Conservation (phyloP, 2,797 vertebrate genomes). For the Sebastes minor region DNA sequence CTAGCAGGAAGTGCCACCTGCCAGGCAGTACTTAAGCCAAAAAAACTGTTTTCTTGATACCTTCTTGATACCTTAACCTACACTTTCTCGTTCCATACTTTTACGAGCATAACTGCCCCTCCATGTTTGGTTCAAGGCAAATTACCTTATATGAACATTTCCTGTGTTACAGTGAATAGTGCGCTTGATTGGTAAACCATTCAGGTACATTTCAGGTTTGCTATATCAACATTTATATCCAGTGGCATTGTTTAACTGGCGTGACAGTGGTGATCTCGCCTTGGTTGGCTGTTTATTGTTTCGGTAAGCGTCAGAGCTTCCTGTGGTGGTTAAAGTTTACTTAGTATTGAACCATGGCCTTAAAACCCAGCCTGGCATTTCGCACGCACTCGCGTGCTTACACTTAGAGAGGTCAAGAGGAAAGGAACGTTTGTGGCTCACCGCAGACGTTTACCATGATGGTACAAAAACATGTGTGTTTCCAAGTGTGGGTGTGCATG, state of each 20-base stretch:
- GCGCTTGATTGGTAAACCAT: neutral
- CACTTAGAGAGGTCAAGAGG: constrained; percentile 51
- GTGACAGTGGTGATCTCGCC: neutral
- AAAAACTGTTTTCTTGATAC: too few species aligned
- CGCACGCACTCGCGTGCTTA: constrained; percentile 48
- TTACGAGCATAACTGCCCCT: neutral
- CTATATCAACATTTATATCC: neutral
- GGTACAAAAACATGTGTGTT: constrained; percentile 41
- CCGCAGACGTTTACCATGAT: constrained; percentile 47
- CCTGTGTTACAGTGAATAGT: neutral
- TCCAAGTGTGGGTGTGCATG: constrained; percentile 6
- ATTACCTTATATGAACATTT: neutral
- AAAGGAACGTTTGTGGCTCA: constrained; percentile 44
- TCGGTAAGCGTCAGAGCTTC: constrained; percentile 10
- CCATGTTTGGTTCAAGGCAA: neutral
- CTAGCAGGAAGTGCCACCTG: neutral
- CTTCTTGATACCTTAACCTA: neutral
- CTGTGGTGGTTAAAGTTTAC: constrained; percentile 22
- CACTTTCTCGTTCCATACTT: neutral
- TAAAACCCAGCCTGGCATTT: constrained; percentile 53
- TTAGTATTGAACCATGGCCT: constrained; percentile 26
- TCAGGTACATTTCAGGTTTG: neutral
- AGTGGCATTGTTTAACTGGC: neutral
- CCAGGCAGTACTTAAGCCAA: neutral
- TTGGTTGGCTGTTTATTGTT: constrained; percentile 18